Evolutionary conservation across 2,797 vertebrate genomes (phyloP), one percentile per base, ranked within the genome.

Genomic region (Clarias pachynema): DNA sequence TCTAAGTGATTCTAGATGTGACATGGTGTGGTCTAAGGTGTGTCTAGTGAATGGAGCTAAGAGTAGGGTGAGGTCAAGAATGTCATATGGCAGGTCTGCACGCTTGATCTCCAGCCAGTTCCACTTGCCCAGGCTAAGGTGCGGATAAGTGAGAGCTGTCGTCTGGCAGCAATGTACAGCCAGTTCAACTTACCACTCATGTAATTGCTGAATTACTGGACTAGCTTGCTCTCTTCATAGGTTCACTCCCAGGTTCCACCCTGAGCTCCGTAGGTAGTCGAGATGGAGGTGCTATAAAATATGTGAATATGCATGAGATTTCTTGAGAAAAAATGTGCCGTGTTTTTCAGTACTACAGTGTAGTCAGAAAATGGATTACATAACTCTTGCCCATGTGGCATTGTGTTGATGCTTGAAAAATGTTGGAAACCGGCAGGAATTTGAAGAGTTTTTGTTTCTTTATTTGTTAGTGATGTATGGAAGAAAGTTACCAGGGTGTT

Each of bases 291-390:
- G 60, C 2, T 24, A 37, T 9, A 2, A 78, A 12, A 53, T n/a
- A 66, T 65, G 49, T 74, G 65, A 16, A 81, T 16, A 3, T 57
- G 18, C 12, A 29, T 75, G 16, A 74, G n/a, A 44, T 65, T 80
- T 80, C 14, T 18, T 57, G 2, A 18, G 31, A 66, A 69, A 49
- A 29, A 62, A 57, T n/a, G 81, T 79, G 63, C 57, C 34, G 81
- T 86, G 75, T 53, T 78, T 56, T 72, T 81, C 34, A 40, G 75
- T 37, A 87, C 84, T 83, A 85, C 73, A 78, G 59, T 85, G 81
- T 59, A 81, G 72, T 79, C 60, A 62, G 79, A 89, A 89, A 88
- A 88, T 83, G 83, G 84, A 63, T 90, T 91, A 83, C 37, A 63
- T 87, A 86, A 90, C 87, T 62, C 18, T 40, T 26, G 53, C 70